Conservation (phyloP, 2,113 vertebrate species). For the Gymnogyps californianus region DNA sequence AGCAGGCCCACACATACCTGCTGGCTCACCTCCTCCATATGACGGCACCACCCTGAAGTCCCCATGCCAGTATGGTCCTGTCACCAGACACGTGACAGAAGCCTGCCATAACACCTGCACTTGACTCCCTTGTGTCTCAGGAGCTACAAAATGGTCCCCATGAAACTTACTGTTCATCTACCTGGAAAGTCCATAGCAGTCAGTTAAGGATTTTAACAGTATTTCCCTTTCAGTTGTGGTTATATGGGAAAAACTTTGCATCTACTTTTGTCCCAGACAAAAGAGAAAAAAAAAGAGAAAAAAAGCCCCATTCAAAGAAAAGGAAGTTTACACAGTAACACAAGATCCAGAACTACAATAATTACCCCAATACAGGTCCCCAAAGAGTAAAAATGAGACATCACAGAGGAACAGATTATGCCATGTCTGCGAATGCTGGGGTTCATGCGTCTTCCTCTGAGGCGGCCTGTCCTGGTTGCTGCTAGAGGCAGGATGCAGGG, state of each 20-base stretch:
- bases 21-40: not conserved
- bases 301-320: not conserved
- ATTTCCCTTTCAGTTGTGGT: not conserved
- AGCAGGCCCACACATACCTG: not conserved
- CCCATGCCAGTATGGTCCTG: accelerated
- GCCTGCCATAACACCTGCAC: not conserved
- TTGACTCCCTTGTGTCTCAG: not conserved
- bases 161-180: not conserved
- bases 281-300: not conserved
- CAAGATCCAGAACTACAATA: not conserved
- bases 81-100: not conserved
- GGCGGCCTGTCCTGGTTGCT: not conserved
- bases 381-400: conserved; percentile 11
- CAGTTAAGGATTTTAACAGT: not conserved
- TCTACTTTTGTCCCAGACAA: not conserved
- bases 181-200: not conserved
- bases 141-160: not conserved
- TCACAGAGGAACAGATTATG: conserved; percentile 31
- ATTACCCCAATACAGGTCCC: not conserved
- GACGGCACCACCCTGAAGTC: not conserved
- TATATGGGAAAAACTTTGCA: not conserved
- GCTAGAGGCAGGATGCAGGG: not conserved
- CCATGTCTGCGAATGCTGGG: not conserved
- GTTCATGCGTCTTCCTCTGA: not conserved
- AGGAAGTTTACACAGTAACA: conserved; percentile 29